Percentiles rank a stretch among this genome's conserved stretches.
Conservation (phyloP, 2,888 invertebrate species). For the Melikaiella ostensackeni region DNA sequence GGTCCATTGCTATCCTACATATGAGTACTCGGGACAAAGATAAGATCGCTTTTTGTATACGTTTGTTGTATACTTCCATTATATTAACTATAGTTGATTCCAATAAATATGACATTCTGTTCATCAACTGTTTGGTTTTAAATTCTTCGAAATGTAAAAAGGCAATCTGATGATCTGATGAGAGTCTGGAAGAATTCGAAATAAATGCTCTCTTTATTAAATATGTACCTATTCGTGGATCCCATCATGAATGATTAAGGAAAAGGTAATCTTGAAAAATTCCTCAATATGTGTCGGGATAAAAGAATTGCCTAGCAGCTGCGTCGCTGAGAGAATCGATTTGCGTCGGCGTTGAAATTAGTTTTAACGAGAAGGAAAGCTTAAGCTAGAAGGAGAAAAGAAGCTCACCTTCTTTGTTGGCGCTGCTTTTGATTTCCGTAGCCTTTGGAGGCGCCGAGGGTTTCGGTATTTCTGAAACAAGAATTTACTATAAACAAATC, state of each 20-base stretch:
- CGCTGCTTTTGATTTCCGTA: conserved; percentile 87
- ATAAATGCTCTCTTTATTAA: no score
- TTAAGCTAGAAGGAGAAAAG: conserved; percentile 8
- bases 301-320: background rate
- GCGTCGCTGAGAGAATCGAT: background rate
- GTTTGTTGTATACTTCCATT: no score
- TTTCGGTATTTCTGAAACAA: conserved; percentile 89
- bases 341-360: background rate
- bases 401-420: conserved; percentile 86
- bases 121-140: no score
- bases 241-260: background rate
- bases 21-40: no score
- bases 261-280: background rate
- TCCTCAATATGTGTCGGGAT: background rate
- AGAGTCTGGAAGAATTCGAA: no score
- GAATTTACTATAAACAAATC: background rate
- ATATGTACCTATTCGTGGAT: background rate
- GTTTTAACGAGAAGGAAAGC: background rate
- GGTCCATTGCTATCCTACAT: no score
- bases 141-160: no score
- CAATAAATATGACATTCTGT: no score
- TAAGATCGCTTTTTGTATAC: no score
- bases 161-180: no score
- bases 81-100: no score
- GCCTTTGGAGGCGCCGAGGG: conserved; percentile 91